Evolutionary conservation across 37 sponge, comb jelly and placozoan genomes (phyloP), one percentile per base, ranked within the genome.

Genomic region (Axinella damicornis): DNA sequence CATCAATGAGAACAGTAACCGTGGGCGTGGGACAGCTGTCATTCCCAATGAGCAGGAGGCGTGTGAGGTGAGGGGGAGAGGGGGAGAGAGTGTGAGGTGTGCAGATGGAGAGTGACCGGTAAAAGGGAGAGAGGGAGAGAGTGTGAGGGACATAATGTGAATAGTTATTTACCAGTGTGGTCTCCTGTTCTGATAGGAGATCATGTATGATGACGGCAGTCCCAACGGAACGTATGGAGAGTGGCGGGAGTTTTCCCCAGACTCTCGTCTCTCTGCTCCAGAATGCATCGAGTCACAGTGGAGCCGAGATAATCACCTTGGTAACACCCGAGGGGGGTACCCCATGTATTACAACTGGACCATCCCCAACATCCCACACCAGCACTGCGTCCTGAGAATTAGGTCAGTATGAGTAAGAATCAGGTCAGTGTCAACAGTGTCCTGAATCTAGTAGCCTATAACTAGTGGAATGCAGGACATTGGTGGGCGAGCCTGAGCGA

Each of bases 241-340:
- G 6, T 96, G 96, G 96, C 37, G 12, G 1, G 93, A 92, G 68
- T 89, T 68, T 24, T 19, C 76, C 2, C 79, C 92, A 17, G 57
- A 83, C n/a, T 30, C 19, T 28, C 69, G 85, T 25, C 80, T 92
- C 59, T 55, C 89, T n/a, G 79, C 93, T 17, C 97, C 97, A 0
- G 94, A 91, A 11, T 99, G 99, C 68, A 78, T 90, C 18, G 86
- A 92, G 72, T 57, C 95, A 5, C 90, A 65, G 31, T 93, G 96
- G 92, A 92, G 94, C 71, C 76, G 99, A 6, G 99, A 96, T 72
- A 99, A 99, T 87, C 99, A 99, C 83, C 96, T 97, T 86, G 99
- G 99, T 18, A 99, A 99, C 82, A 73, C 88, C 0, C 31, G 86
- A 20, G 94, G 87, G 27, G 99, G 99, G 20, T 95, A 57, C 76